A percentile compares a stretch with the other conserved stretches of the same genome.
These are phyloP conservation scores for Amphimedon queenslandica DNA, from an alignment of 37 sponge, comb jelly and placozoan species.

Conservation along the genomic window DNA sequence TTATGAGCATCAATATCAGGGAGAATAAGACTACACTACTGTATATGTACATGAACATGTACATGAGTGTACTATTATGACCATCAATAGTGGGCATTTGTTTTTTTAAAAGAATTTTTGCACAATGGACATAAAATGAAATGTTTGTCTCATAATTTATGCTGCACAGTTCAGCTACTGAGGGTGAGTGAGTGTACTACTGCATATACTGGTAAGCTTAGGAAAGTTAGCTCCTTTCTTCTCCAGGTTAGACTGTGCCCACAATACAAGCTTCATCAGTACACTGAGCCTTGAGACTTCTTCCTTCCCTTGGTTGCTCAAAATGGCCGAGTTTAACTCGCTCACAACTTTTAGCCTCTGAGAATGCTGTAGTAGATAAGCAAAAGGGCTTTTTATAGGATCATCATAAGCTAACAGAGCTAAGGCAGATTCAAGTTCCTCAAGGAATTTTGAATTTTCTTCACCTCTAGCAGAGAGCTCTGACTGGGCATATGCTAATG, in stretches of 20 bases:
- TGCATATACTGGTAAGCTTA: constrained; percentile 38
- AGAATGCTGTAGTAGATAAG: constrained; percentile 69
- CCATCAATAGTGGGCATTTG: too few relatives aligned
- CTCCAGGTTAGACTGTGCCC: constrained; percentile 77
- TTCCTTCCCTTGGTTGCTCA: constrained; percentile 72
- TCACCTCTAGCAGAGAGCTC: constrained; percentile 87
- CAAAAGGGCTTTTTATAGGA: constrained; percentile 52
- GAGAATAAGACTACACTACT: too few relatives aligned
- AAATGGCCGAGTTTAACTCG: constrained; percentile 82
- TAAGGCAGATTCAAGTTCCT: constrained; percentile 80
- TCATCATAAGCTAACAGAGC: constrained; percentile 80
- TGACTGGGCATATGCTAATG: constrained; percentile 75
- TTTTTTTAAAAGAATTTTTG: too few relatives aligned
- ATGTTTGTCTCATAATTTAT: neutral
- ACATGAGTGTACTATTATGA: too few relatives aligned
- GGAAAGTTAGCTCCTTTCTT: constrained; percentile 54
- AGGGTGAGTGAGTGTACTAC: constrained; percentile 30
- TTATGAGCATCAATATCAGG: too few relatives aligned
- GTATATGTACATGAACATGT: too few relatives aligned
- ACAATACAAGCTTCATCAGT: constrained; percentile 78
- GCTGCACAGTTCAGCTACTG: neutral
- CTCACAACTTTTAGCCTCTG: constrained; percentile 83
- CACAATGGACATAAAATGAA: too few relatives aligned
- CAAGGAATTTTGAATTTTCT: constrained; percentile 78
- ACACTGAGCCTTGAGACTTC: constrained; percentile 53